Evolutionary conservation across 1,140 invertebrate genomes (phyloP).

Genomic region (Druon quercuslanigerum): DNA sequence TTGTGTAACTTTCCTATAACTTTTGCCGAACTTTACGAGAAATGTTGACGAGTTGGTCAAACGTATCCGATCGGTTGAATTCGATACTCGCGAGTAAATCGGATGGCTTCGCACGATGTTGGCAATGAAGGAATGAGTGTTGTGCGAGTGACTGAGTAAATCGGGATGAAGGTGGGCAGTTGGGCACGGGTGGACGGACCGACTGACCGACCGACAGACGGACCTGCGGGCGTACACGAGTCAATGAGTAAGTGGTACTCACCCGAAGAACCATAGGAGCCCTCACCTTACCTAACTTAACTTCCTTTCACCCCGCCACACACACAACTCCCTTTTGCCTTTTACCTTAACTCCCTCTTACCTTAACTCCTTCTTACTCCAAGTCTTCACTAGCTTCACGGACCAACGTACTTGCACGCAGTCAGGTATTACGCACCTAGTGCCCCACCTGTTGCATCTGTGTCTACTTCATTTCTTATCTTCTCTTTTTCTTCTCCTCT

Average conservation of each 20-base stretch:
- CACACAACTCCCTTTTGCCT: conserved; percentile 56
- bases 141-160: conserved; percentile 27
- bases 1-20: background rate
- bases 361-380: conserved; percentile 38
- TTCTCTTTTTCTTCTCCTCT: background rate
- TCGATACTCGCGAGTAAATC: conserved; percentile 36
- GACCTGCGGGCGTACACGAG: conserved; percentile 62
- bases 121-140: conserved; percentile 32
- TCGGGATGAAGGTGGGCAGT: conserved; percentile 29
- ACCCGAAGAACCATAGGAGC: conserved; percentile 61
- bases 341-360: conserved; percentile 53
- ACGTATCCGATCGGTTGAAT: conserved; percentile 35
- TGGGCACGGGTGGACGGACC: background rate
- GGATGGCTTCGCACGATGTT: conserved; percentile 12
- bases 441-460: conserved; percentile 46
- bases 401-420: conserved; percentile 47
- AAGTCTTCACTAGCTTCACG: conserved; percentile 28
- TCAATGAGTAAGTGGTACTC: conserved; percentile 68
- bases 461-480: background rate
- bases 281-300: conserved; percentile 63
- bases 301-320: conserved; percentile 49
- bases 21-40: conserved; percentile 34
- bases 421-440: conserved; percentile 39
- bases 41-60: background rate
- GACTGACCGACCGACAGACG: conserved; percentile 55